phyloP scores from a whole-genome alignment of 2,113 vertebrate genomes.

The Phaethornis superciliosus region DNA sequence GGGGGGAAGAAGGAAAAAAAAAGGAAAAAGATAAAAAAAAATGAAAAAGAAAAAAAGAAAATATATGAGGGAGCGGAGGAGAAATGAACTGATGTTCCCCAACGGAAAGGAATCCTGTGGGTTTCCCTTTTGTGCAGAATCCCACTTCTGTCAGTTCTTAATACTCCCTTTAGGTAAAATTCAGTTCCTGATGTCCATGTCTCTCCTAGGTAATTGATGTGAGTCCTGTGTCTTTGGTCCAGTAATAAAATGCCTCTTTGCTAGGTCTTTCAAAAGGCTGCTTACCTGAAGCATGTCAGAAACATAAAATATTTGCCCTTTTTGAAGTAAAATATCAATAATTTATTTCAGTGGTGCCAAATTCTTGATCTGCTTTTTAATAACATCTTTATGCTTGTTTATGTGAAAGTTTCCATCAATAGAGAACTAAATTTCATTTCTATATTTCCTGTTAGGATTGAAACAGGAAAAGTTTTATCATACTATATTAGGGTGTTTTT shows the following conservation, averaged over 20 bases:
- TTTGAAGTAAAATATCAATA: not conserved
- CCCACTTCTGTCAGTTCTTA: not conserved
- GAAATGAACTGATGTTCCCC: not conserved
- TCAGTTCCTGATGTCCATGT: not conserved
- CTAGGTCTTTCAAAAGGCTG: not conserved
- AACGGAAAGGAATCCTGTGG: not conserved
- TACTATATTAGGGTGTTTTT: not conserved
- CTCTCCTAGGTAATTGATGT: not conserved
- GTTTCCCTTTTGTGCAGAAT: not conserved
- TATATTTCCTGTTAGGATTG: rapidly evolving
- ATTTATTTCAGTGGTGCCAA: not conserved
- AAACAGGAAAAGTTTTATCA: not conserved
- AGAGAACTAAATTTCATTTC: not conserved
- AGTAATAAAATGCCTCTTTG: not conserved
- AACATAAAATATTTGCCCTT: not conserved
- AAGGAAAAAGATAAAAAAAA: not conserved
- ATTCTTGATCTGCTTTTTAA: not conserved
- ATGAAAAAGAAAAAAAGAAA: no score
- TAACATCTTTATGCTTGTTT: not conserved
- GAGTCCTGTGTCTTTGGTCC: not conserved
- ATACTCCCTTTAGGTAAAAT: not conserved
- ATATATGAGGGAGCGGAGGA: rapidly evolving
- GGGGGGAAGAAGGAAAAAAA: no score
- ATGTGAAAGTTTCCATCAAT: not conserved
- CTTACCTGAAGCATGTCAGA: not conserved